These are phyloP conservation scores for Sesamia nonagrioides DNA, from an alignment of 1,140 invertebrate species.

Conservation along the genomic window DNA sequence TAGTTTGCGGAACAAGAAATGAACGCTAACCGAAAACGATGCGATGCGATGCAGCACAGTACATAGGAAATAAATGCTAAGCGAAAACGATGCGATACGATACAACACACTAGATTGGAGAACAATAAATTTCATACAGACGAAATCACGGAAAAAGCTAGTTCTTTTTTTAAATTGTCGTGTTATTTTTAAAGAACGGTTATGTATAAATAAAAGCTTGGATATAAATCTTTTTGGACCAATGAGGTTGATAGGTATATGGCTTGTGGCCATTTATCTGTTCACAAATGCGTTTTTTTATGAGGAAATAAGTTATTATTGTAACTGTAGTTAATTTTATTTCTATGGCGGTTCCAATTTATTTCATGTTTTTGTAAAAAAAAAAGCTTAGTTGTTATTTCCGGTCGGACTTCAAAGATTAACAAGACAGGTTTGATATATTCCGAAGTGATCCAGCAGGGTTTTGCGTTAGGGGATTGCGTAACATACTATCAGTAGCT, in stretches of 20 bases:
- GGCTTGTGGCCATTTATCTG: not conserved
- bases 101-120: no score
- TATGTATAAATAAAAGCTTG: constrained; percentile 14
- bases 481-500: no score
- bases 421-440: not conserved
- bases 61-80: no score
- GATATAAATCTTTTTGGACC: constrained; percentile 25
- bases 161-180: constrained; percentile 26
- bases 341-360: not conserved
- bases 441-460: not conserved
- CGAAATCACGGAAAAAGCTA: not conserved
- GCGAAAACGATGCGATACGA: no score
- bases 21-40: no score
- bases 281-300: constrained; percentile 32
- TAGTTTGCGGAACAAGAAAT: no score
- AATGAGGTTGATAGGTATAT: constrained; percentile 36
- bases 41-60: no score
- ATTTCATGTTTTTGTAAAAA: constrained; percentile 17
- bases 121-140: no score
- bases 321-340: constrained; percentile 8
- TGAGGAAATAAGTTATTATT: constrained; percentile 18
- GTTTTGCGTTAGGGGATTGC: no score
- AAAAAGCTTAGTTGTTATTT: not conserved
- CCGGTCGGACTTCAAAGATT: not conserved
- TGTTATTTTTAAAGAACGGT: constrained; percentile 32